These are phyloP conservation scores for Uromys caudimaculatus DNA, from an alignment of 2,797 vertebrate genomes.

Conservation along the genomic window DNA sequence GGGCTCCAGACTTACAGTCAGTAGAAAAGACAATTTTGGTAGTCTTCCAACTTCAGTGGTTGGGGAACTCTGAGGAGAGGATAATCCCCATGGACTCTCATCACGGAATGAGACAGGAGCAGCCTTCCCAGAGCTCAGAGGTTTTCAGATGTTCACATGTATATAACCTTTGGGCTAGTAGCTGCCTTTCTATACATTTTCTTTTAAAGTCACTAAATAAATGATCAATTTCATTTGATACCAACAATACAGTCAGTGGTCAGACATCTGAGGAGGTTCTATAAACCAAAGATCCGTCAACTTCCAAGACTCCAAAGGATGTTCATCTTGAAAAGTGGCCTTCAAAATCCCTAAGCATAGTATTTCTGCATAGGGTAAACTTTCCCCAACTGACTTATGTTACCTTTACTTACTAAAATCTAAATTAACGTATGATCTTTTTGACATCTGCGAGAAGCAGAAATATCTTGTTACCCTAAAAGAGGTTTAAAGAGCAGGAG, in stretches of 20 bases:
- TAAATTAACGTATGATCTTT: not conserved
- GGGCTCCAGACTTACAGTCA: not conserved
- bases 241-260: not conserved
- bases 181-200: not conserved
- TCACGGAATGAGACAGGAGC: not conserved
- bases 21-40: not conserved
- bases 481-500: not conserved
- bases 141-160: not conserved
- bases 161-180: not conserved
- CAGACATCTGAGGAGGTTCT: not conserved
- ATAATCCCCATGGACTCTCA: not conserved
- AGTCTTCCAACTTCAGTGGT: not conserved
- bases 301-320: not conserved
- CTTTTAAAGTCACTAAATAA: not conserved
- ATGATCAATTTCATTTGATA: not conserved
- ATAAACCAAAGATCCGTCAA: not conserved
- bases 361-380: not conserved
- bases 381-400: not conserved
- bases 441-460: not conserved
- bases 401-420: not conserved
- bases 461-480: slow-evolving; percentile 16
- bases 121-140: not conserved
- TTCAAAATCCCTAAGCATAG: not conserved
- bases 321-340: not conserved
- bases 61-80: not conserved